phyloP scores from a whole-genome alignment of 2,797 vertebrate genomes.

The Melanotaenia parkinsoni region DNA sequence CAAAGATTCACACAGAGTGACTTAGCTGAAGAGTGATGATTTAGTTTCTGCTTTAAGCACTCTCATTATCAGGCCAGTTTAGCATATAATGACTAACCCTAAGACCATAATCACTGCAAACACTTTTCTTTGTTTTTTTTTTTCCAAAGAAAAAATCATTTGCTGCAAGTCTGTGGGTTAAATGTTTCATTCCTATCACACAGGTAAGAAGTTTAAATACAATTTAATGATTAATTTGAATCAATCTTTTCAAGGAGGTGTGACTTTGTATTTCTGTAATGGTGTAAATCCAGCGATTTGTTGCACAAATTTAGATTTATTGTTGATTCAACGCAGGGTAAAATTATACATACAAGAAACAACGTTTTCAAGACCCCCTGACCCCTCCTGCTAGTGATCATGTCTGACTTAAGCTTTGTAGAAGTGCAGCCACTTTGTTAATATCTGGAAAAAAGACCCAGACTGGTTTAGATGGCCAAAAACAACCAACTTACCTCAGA shows the following conservation, averaged over 20 bases:
- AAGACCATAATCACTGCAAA: slow-evolving; percentile 53
- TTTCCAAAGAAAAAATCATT: slow-evolving; percentile 41
- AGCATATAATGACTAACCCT: slow-evolving; percentile 60
- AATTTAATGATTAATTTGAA: neutral
- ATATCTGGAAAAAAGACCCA: neutral
- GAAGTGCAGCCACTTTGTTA: neutral
- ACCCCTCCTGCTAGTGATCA: neutral
- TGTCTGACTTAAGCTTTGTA: neutral
- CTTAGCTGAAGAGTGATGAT: slow-evolving; percentile 65
- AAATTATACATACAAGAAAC: neutral
- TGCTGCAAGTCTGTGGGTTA: slow-evolving; percentile 43
- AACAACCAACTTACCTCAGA: neutral
- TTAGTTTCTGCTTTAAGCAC: slow-evolving; percentile 61
- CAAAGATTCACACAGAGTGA: slow-evolving; percentile 67
- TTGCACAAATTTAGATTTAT: neutral
- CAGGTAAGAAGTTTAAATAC: neutral
- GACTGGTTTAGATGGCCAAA: neutral
- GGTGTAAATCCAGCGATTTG: neutral
- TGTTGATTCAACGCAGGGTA: neutral
- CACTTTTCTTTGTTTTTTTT: slow-evolving; percentile 11
- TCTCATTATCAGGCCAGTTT: slow-evolving; percentile 72
- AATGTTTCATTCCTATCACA: slow-evolving; percentile 12
- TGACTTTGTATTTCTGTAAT: neutral
- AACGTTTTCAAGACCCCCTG: neutral
- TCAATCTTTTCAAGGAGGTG: neutral